These are phyloP conservation scores for Craseonycteris thonglongyai DNA, from an alignment of 2,113 vertebrate species.

Conservation along the genomic window DNA sequence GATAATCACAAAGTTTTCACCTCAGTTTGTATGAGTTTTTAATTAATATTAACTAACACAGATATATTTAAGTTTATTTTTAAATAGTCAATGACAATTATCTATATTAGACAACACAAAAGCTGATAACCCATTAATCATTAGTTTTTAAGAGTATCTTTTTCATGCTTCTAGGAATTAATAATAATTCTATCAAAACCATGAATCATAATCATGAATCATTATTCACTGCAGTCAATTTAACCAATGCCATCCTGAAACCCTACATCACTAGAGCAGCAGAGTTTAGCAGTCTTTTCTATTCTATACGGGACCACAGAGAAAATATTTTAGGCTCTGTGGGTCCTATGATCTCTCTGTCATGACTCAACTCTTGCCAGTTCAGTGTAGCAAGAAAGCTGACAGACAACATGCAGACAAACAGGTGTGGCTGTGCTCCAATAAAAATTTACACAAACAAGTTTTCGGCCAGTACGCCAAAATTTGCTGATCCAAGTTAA, in stretches of 20 bases:
- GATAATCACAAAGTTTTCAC: background rate
- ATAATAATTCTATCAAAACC: background rate
- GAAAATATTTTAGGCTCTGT: background rate
- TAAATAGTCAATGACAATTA: background rate
- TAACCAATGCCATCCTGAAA: background rate
- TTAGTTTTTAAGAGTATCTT: background rate
- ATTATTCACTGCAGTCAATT: background rate
- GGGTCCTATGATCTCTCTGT: background rate
- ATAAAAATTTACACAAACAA: background rate
- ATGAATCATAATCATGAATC: background rate
- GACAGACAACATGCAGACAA: background rate
- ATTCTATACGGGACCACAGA: background rate
- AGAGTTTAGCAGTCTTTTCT: background rate
- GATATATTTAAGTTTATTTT: background rate
- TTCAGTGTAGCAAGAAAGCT: background rate
- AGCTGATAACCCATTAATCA: background rate
- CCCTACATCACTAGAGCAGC: background rate
- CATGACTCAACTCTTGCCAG: background rate
- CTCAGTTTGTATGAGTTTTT: background rate
- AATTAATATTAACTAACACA: background rate
- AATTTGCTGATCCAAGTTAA: background rate
- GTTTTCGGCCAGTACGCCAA: background rate
- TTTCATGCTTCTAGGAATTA: background rate
- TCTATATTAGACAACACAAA: background rate
- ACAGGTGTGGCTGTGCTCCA: background rate